Evolutionary conservation across 1,140 invertebrate genomes (phyloP), one percentile per base, ranked within the genome.

Genomic region (Panagrolaimus sp.): DNA sequence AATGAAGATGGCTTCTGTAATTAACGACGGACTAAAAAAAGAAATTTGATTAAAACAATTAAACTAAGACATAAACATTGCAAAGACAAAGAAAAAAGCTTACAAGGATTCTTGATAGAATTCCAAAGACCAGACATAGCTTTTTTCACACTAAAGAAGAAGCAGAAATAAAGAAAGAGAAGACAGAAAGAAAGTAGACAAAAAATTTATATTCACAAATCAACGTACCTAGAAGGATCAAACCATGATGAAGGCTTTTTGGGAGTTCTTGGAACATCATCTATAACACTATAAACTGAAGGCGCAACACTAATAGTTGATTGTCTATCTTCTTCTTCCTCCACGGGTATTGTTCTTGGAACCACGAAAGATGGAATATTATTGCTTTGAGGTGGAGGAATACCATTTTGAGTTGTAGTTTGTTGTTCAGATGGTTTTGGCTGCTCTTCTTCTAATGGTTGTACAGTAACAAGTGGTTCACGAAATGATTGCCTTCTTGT

Each of bases 201-300:
- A 15, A 58, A 62, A n/a, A 63, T 65, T 43, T 43, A 17, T 38
- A 38, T 38, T 4, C 32, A 7, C 2, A 38, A 38, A 7, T 7
- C 7, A 38, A 38, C 32, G 7, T 38, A 75, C 73, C 69, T 75
- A 32, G 63, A 58, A 1, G 73, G 73, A 52, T 75, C 73, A 44
- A 75, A 62, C 14, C 75, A 17, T 32, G 73, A 48, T 0, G 63
- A n/a, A 9, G 73, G 73, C 46, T 70, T 74, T 28, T 73, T 74
- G 24, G 73, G 73, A 44, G 73, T 75, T 21, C 69, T 32, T 45
- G 73, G 73, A 26, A 75, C 65, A 55, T 75, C 73, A 58, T 74
- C 73, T 8, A 75, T 63, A 21, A 74, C 38, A 15, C 64, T 58
- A 62, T 62, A 46, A 14, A 48, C 63, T 3, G 46, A 62, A 0